Conservation (phyloP, 2,797 vertebrate species). For the Sebastes diaconus region DNA sequence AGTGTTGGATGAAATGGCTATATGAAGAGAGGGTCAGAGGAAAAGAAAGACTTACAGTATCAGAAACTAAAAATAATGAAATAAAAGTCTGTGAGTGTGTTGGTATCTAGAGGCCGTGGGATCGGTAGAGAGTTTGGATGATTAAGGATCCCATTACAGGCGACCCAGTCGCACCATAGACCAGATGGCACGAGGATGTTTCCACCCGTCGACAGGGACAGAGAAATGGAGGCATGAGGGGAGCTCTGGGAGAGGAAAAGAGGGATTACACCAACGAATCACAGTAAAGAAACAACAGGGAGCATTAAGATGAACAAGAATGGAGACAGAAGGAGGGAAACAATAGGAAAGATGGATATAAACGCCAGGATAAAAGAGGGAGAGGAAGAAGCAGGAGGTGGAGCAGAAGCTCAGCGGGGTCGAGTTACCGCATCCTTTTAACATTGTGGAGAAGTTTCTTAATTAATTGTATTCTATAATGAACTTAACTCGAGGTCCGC, state of each 20-base stretch:
- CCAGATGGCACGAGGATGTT: constrained; percentile 54
- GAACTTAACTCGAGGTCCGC: not conserved
- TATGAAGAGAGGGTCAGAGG: not conserved
- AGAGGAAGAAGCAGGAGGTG: not conserved
- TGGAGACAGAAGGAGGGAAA: not conserved
- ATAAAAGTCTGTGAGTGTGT: not conserved
- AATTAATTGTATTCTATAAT: not conserved
- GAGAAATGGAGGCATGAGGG: not conserved
- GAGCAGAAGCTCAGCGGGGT: not conserved
- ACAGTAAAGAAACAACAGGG: constrained; percentile 35
- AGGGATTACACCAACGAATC: constrained; percentile 41
- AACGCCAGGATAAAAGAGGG: not conserved
- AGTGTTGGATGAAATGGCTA: not conserved
- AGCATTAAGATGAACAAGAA: constrained; percentile 11
- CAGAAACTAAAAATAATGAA: not conserved
- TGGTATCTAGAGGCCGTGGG: not conserved
- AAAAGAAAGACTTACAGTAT: fast-evolving
- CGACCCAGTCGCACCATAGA: constrained; percentile 26
- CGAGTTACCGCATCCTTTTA: not conserved
- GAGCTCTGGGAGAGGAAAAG: constrained; percentile 15
- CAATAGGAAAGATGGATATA: not conserved
- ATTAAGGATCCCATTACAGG: constrained; percentile 52
- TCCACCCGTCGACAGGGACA: constrained; percentile 5
- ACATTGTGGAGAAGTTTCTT: not conserved
- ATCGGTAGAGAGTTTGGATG: constrained; percentile 11